Percentiles rank a stretch among this genome's conserved stretches.
phyloP scores from a whole-genome alignment of 1,140 invertebrate species.

The Nylanderia fulva region DNA sequence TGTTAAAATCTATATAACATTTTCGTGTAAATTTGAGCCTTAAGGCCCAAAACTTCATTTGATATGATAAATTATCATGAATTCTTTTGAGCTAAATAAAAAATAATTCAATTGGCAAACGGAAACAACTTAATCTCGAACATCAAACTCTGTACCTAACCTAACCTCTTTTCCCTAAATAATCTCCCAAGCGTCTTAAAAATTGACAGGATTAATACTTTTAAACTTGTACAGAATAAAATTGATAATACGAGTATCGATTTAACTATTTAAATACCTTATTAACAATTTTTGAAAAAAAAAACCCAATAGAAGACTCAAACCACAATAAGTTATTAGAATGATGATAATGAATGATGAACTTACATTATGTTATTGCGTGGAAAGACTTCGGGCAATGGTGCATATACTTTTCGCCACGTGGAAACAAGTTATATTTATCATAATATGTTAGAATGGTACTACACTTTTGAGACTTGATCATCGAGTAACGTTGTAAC shows the following conservation, averaged over 20 bases:
- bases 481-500: constrained; percentile 41
- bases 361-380: constrained; percentile 65
- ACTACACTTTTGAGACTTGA: constrained; percentile 66
- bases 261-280: neutral
- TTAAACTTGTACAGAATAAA: neutral
- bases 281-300: neutral
- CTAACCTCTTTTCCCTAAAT: neutral
- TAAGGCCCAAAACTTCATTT: constrained; percentile 41
- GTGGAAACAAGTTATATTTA: constrained; percentile 68
- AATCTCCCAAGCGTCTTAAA: neutral
- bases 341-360: constrained; percentile 27
- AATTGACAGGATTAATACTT: neutral
- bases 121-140: neutral
- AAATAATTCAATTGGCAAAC: neutral
- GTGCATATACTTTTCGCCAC: constrained; percentile 52
- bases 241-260: neutral
- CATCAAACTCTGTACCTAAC: neutral
- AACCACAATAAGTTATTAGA: constrained; percentile 1
- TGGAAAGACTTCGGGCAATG: constrained; percentile 16
- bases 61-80: neutral
- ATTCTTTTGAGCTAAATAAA: constrained; percentile 7
- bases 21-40: constrained; percentile 42
- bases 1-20: constrained; percentile 19
- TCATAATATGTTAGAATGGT: constrained; percentile 63
- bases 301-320: constrained; percentile 17